Conservation (phyloP, 2,113 vertebrate genomes). For the Aegotheles bennettii region DNA sequence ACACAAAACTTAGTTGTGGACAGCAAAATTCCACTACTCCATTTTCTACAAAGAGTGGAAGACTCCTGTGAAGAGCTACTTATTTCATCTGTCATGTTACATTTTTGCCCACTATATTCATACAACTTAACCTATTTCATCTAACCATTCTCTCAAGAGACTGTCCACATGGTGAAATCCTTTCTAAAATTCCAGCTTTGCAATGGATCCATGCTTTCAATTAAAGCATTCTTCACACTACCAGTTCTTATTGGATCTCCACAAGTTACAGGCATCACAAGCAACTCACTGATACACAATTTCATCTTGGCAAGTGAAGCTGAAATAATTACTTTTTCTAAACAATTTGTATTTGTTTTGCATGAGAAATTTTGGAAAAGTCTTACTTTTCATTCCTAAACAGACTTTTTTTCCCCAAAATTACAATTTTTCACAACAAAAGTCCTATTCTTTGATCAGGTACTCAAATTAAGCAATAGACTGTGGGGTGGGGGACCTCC, state of each 20-base stretch:
- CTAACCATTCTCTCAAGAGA: neutral
- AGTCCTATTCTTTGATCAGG: neutral
- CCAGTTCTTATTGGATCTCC: neutral
- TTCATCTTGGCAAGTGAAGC: neutral
- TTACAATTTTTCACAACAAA: neutral
- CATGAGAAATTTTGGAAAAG: neutral
- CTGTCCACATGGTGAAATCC: neutral
- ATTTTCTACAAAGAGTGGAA: neutral
- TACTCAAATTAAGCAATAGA: neutral
- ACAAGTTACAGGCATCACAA: neutral
- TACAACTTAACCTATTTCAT: neutral
- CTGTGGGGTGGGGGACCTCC: rapidly evolving
- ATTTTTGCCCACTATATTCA: neutral
- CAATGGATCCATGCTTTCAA: neutral
- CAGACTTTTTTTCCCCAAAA: neutral
- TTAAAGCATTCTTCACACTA: neutral
- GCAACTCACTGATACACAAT: neutral
- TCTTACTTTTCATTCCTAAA: neutral
- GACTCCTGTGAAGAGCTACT: neutral
- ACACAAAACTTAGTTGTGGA: neutral
- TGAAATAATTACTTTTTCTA: neutral
- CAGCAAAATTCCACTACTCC: neutral
- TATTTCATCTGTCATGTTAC: neutral
- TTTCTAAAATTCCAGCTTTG: neutral
- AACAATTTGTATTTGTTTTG: neutral